These are phyloP conservation scores for Gambusia holbrooki DNA, from an alignment of 2,113 vertebrate species.

Conservation along the genomic window DNA sequence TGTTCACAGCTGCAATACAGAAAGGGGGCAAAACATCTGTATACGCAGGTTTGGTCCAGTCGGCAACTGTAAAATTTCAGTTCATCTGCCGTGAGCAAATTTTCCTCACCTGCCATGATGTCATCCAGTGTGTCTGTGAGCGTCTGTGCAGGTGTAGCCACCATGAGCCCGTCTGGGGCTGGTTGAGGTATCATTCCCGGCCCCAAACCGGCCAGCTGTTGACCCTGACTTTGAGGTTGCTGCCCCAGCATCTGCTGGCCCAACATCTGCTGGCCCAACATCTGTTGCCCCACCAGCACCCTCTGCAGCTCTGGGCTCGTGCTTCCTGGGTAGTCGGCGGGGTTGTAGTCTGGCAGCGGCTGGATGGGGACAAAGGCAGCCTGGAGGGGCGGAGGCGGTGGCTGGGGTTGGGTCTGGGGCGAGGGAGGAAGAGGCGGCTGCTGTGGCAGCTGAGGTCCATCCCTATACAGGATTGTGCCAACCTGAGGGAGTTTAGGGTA, in stretches of 20 bases:
- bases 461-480: constrained; percentile 88
- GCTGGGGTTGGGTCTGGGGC: constrained; percentile 80
- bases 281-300: constrained; percentile 91
- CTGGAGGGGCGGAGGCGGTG: constrained; percentile 79
- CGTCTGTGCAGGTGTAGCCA: constrained; percentile 78
- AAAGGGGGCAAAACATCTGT: neutral
- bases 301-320: constrained; percentile 93
- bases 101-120: constrained; percentile 95
- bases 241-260: constrained; percentile 57
- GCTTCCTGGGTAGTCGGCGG: constrained; percentile 88
- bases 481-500: constrained; percentile 92
- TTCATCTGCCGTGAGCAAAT: constrained; percentile 9
- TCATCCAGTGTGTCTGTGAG: constrained; percentile 99
- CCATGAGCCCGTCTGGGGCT: constrained; percentile 82
- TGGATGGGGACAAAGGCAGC: constrained; percentile 91
- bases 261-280: constrained; percentile 75
- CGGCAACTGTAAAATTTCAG: neutral
- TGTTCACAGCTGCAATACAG: constrained; percentile 89
- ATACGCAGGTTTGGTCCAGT: neutral
- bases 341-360: constrained; percentile 91
- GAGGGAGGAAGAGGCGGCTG: constrained; percentile 74
- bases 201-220: constrained; percentile 87
- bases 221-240: constrained; percentile 64
- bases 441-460: constrained; percentile 79
- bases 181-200: constrained; percentile 91